phyloP scores from a whole-genome alignment of 2,113 vertebrate genomes.

The Psittacula cyanocephala region DNA sequence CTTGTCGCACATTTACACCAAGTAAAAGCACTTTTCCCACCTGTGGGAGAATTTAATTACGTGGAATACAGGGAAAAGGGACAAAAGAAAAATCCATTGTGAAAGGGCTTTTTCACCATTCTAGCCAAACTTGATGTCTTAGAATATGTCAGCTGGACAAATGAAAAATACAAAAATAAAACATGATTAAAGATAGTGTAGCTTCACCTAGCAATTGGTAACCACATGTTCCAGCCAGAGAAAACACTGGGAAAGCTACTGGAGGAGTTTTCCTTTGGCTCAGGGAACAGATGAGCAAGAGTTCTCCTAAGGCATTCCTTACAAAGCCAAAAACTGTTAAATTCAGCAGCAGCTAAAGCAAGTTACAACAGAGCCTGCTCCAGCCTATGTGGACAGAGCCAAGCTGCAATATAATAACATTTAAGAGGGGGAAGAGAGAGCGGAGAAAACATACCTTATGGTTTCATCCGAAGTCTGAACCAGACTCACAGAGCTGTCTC shows the following conservation, averaged over 20 bases:
- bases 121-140: not conserved
- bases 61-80: not conserved
- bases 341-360: conserved; percentile 18
- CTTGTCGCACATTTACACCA: not conserved
- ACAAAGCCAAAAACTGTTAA: conserved; percentile 61
- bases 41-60: not conserved
- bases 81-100: not conserved
- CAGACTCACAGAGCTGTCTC: not conserved
- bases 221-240: conserved; percentile 50
- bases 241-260: conserved; percentile 62
- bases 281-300: conserved; percentile 53
- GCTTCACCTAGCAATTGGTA: conserved; percentile 47
- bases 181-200: conserved; percentile 28
- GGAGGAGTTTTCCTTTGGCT: conserved; percentile 62
- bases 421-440: not conserved
- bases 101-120: not conserved
- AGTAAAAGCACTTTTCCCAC: conserved; percentile 19
- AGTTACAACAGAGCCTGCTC: conserved; percentile 47
- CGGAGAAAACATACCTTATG: not conserved
- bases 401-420: conserved; percentile 12
- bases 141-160: not conserved
- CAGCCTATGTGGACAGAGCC: conserved; percentile 48
- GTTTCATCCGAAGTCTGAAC: not conserved
- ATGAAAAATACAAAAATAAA: not conserved
- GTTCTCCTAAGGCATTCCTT: conserved; percentile 51